Percentiles rank a stretch among this genome's conserved stretches.
Evolutionary conservation across 2,113 vertebrate species (phyloP).

Genomic region (Dicentrarchus labrax): DNA sequence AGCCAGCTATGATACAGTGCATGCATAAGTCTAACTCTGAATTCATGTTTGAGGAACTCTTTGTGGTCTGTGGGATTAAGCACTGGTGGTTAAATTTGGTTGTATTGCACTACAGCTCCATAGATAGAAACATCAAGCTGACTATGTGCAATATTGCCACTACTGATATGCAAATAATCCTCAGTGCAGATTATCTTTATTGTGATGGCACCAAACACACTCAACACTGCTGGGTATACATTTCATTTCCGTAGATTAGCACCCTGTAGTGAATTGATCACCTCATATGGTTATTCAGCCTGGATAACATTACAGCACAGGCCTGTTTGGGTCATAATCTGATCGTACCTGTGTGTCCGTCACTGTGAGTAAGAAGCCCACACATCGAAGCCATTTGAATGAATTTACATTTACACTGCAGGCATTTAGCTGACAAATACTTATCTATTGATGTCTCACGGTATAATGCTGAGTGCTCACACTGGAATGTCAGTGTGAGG

Average conservation of each 20-base stretch:
- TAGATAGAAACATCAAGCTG: constrained; percentile 33
- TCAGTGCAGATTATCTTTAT: constrained; percentile 11
- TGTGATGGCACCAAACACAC: constrained; percentile 23
- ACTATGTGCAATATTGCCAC: constrained; percentile 34
- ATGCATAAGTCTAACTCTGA: background rate
- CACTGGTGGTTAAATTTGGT: constrained; percentile 1
- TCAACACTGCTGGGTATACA: constrained; percentile 33
- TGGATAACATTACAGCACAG: background rate
- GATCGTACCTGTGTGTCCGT: constrained; percentile 40
- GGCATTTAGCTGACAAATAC: constrained; percentile 61
- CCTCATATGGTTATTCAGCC: constrained; percentile 61
- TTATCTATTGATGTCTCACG: constrained; percentile 33
- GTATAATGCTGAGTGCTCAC: constrained; percentile 3
- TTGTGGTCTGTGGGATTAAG: constrained; percentile 1
- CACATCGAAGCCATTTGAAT: constrained; percentile 57
- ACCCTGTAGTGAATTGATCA: constrained; percentile 37
- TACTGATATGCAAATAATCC: constrained; percentile 65
- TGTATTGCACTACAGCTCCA: constrained; percentile 4
- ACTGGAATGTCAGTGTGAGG: constrained; percentile 47
- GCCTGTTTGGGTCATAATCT: constrained; percentile 33
- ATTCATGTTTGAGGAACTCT: constrained; percentile 39
- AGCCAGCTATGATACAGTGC: too few species aligned
- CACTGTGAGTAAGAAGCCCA: constrained; percentile 29
- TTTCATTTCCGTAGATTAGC: constrained; percentile 65
- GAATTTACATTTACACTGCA: constrained; percentile 68